A percentile compares a stretch with the other conserved stretches of the same genome.
phyloP scores from a whole-genome alignment of 2,888 invertebrate species.

The Dolichomitus sp. region DNA sequence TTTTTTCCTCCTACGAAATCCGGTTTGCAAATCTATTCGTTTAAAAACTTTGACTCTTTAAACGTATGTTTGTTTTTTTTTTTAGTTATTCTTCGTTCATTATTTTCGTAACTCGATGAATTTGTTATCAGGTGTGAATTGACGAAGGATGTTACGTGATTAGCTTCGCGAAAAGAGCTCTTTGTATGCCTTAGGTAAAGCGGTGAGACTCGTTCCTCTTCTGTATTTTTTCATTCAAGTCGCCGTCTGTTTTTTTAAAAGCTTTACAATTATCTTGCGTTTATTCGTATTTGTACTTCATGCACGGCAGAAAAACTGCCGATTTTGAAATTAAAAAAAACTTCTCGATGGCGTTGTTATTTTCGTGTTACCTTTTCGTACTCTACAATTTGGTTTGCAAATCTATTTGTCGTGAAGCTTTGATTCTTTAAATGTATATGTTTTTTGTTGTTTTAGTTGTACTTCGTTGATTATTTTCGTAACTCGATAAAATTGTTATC shows the following conservation, averaged over 20 bases:
- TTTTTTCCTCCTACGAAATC: neutral
- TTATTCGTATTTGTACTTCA: neutral
- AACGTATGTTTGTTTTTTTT: neutral
- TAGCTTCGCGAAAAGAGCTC: neutral
- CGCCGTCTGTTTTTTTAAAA: neutral
- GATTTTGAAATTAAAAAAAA: neutral
- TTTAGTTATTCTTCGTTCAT: neutral
- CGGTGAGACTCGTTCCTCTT: no score
- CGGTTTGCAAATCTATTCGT: neutral
- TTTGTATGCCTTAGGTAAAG: neutral
- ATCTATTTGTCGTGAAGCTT: neutral
- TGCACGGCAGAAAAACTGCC: neutral
- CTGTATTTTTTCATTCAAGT: no score
- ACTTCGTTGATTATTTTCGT: neutral
- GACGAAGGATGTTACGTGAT: neutral
- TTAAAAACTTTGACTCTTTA: neutral
- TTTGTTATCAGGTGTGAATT: neutral
- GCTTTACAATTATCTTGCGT: neutral
- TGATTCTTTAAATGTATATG: neutral
- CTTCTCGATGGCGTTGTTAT: constrained; percentile 1
- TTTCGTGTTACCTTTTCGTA: neutral
- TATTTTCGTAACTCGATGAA: neutral
- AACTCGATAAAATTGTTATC: neutral
- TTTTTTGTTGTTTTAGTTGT: neutral
- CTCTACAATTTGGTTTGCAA: neutral